Percentiles rank a stretch among this genome's conserved stretches.
Evolutionary conservation across 2,888 invertebrate species (phyloP).

Genomic region (Troides aeacus): DNA sequence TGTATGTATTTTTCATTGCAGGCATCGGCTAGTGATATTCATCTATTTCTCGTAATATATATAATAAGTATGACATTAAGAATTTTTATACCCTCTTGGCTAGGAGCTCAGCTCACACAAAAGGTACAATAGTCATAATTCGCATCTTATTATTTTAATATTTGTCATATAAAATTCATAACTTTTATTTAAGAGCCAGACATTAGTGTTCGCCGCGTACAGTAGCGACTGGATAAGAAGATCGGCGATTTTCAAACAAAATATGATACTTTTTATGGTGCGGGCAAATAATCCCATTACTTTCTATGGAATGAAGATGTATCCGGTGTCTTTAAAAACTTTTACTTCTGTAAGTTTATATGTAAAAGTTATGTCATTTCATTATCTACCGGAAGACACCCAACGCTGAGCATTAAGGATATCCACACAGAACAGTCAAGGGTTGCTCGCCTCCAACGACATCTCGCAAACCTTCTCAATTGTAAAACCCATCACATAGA

Average conservation of each 20-base stretch:
- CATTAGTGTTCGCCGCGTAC: conserved; percentile 33
- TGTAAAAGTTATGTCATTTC: background rate
- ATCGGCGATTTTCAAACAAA: conserved; percentile 51
- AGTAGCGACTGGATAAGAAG: conserved; percentile 56
- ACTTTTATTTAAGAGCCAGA: conserved; percentile 13
- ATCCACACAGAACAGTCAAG: too few species aligned
- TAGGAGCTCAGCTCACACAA: conserved; percentile 15
- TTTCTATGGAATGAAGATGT: conserved; percentile 54
- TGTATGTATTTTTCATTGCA: background rate
- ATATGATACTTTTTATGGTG: conserved; percentile 49
- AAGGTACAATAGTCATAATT: conserved; percentile 6
- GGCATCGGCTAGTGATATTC: conserved; percentile 4
- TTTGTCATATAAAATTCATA: background rate
- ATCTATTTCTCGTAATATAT: conserved; percentile 14
- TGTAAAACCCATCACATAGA: too few species aligned
- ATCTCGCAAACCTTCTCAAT: too few species aligned
- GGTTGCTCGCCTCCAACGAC: too few species aligned
- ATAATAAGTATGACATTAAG: conserved; percentile 8
- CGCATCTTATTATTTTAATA: background rate
- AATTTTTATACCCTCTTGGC: conserved; percentile 21
- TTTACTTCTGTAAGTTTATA: conserved; percentile 50
- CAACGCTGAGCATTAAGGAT: too few species aligned
- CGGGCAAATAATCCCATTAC: conserved; percentile 50
- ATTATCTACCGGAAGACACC: too few species aligned
- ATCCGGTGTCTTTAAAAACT: conserved; percentile 54